Conservation (phyloP, 1,140 invertebrate species). For the Cotesia chilonis region DNA sequence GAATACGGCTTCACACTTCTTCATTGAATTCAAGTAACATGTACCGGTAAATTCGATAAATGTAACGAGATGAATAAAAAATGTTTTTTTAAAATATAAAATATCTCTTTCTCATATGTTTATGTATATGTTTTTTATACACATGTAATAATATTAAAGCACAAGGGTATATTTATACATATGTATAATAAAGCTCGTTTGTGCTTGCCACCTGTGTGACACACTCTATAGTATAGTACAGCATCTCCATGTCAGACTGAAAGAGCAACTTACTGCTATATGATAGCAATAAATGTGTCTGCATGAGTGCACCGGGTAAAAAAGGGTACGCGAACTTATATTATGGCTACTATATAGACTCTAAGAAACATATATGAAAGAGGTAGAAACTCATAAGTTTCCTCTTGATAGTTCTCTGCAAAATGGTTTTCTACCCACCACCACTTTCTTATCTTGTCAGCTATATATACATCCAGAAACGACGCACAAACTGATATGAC, state of each 20-base stretch:
- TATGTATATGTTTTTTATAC: background rate
- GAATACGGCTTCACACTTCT: background rate
- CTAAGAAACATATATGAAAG: conserved; percentile 3
- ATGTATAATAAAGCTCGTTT: conserved; percentile 19
- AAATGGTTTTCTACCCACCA: conserved; percentile 9
- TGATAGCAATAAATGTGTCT: conserved; percentile 2
- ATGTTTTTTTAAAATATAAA: conserved; percentile 25
- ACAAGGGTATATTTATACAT: background rate
- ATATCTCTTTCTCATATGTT: background rate
- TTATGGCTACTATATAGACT: background rate
- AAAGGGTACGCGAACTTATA: conserved; percentile 7
- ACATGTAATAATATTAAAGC: background rate
- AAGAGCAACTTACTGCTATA: background rate
- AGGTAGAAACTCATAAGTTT: conserved; percentile 20
- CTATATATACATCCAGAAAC: background rate
- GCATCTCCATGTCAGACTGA: conserved; percentile 8
- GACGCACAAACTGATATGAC: background rate
- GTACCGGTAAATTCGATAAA: conserved; percentile 33
- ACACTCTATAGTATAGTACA: background rate
- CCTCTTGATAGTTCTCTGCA: background rate
- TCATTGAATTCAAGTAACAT: background rate
- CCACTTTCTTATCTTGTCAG: conserved; percentile 10
- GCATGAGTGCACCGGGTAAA: background rate
- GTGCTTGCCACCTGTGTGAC: conserved; percentile 28
- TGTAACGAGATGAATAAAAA: conserved; percentile 26